Percentiles rank a stretch among this genome's conserved stretches.
These are phyloP conservation scores for Heliconius melpomene DNA, from an alignment of 1,140 invertebrate species.

Conservation along the genomic window DNA sequence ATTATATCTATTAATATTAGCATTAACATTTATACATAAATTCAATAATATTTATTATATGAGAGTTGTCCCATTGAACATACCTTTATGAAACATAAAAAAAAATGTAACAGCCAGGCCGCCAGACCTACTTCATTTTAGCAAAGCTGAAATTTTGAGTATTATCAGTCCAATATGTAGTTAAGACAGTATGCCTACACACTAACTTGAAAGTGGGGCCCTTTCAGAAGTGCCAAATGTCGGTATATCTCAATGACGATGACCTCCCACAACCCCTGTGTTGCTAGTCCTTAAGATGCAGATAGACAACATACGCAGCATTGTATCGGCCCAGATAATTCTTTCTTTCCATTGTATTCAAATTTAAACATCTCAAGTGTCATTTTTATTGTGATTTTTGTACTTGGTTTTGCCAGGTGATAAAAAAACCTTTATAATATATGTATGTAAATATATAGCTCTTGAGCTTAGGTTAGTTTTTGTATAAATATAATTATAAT, in stretches of 20 bases:
- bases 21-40: neutral
- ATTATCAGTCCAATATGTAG: no score
- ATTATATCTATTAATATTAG: neutral
- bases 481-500: neutral
- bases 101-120: no score
- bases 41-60: neutral
- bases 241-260: no score
- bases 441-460: slow-evolving; percentile 3
- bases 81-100: no score
- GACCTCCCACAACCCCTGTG: no score
- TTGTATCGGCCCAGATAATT: neutral
- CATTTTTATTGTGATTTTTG: neutral
- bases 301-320: no score
- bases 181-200: no score
- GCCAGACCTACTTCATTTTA: no score
- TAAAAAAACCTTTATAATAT: neutral
- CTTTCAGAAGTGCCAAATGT: no score
- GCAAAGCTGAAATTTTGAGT: no score
- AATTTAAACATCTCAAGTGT: slow-evolving; percentile 1
- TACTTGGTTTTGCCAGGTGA: neutral
- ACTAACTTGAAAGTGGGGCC: no score
- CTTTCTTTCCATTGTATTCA: neutral
- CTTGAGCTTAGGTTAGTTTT: neutral
- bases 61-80: neutral
- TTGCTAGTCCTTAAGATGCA: no score